A percentile compares a stretch with the other conserved stretches of the same genome.
These are phyloP conservation scores for Biston stratarius DNA, from an alignment of 2,888 invertebrate genomes.

Conservation along the genomic window DNA sequence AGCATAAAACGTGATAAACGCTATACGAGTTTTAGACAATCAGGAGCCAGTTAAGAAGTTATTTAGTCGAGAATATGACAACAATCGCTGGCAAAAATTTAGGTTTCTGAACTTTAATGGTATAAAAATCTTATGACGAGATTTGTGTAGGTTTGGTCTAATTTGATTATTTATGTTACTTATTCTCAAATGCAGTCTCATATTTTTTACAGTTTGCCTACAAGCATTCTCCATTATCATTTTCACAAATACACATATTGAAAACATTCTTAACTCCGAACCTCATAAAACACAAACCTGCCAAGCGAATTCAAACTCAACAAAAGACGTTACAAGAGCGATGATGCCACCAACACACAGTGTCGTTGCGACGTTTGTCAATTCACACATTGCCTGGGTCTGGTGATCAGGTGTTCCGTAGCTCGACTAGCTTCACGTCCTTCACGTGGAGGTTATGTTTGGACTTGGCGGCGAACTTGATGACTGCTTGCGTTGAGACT, in stretches of 20 bases:
- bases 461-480: conserved; percentile 93
- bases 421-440: conserved; percentile 92
- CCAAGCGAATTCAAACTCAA: conserved; percentile 19
- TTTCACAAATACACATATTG: neutral
- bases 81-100: too few relatives aligned
- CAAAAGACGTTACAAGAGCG: conserved; percentile 13
- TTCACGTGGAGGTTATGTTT: conserved; percentile 92
- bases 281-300: conserved; percentile 7
- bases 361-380: conserved; percentile 4
- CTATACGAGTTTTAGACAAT: too few relatives aligned
- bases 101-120: too few relatives aligned
- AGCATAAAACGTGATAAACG: too few relatives aligned
- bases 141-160: too few relatives aligned
- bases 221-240: too few relatives aligned
- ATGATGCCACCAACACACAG: conserved; percentile 32
- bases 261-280: conserved; percentile 22
- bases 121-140: too few relatives aligned
- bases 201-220: neutral
- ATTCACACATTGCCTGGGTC: conserved; percentile 29
- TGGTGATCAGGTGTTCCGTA: conserved; percentile 81
- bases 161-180: too few relatives aligned
- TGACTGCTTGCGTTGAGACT: conserved; percentile 93
- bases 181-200: too few relatives aligned
- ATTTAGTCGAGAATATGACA: too few relatives aligned
- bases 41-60: too few relatives aligned